These are phyloP conservation scores for Melieria picta DNA, from an alignment of 2,888 invertebrate species.

Conservation along the genomic window DNA sequence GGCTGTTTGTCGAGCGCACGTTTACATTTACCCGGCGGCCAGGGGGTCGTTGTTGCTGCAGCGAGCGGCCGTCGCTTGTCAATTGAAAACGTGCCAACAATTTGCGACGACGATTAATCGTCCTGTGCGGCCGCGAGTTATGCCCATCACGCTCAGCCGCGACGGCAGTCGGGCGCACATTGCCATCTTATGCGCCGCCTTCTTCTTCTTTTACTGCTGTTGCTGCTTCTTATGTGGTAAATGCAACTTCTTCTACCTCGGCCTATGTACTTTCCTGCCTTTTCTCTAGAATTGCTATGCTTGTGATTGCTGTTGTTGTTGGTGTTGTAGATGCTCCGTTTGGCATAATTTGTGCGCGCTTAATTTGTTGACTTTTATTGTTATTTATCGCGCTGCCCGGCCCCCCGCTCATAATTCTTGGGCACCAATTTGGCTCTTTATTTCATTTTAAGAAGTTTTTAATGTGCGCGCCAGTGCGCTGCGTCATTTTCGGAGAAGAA, in stretches of 20 bases:
- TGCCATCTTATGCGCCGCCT: slow-evolving; percentile 17
- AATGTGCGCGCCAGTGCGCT: slow-evolving; percentile 9
- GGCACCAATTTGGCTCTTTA: slow-evolving; percentile 17
- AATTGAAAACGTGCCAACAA: slow-evolving; percentile 66
- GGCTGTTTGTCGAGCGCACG: slow-evolving; percentile 29
- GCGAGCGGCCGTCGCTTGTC: slow-evolving; percentile 48
- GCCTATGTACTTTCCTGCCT: slow-evolving; percentile 15
- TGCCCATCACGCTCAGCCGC: background rate
- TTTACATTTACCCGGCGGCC: background rate
- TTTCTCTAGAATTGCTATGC: background rate
- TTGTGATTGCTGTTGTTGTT: slow-evolving; percentile 20
- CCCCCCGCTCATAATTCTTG: slow-evolving; percentile 8
- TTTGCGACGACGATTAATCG: slow-evolving; percentile 65
- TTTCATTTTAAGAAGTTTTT: slow-evolving; percentile 28
- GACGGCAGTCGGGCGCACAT: background rate
- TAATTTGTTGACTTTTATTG: slow-evolving; percentile 47
- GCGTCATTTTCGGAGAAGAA: background rate
- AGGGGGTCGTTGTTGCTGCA: background rate
- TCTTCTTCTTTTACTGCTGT: slow-evolving; percentile 10
- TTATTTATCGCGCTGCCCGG: slow-evolving; percentile 40
- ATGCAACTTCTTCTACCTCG: no score
- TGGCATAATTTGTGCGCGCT: slow-evolving; percentile 39
- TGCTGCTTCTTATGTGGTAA: background rate
- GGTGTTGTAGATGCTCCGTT: slow-evolving; percentile 12
- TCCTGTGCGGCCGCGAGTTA: slow-evolving; percentile 15